Evolutionary conservation across 2,888 invertebrate species (phyloP), one percentile per base, ranked within the genome.

Genomic region (Drosophila quinaria): DNA sequence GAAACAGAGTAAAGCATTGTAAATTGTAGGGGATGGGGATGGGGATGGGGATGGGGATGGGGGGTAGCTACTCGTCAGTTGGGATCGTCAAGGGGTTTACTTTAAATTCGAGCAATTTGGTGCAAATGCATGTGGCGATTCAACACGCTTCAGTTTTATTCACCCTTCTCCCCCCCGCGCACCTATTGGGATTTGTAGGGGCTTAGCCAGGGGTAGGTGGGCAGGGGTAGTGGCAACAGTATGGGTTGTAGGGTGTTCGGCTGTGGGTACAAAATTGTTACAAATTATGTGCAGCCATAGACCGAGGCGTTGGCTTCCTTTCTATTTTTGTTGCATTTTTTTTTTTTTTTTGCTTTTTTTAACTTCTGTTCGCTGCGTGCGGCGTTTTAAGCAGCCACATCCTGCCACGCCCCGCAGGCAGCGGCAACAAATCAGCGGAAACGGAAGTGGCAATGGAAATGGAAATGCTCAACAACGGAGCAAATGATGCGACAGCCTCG

Each of bases 381-480:
- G 69, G 67, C 75, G 73, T 78, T 85, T 81, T 89, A 84, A 89
- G 87, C 87, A 89, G 87, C 72, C 76, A 85, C 87, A 84, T 89
- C 89, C 85, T 79, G 89, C 61, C 71, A 72, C 72, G 70, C 74
- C 80, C 59, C 52, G 31, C 41, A 35, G 52, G 60, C 52, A 46
- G 61, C 61, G 55, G 71, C 87, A 80, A 83, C 90, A 90, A 87
- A 90, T 87, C 90, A 87, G 88, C 90, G 89, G 89, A 87, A 89
- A 62, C 87, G 87, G 90, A 87, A 87, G 84, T 89, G 87, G 83
- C 83, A 82, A 85, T 87, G 90, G 74, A 82, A 81, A 82, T 79
- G 83, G 89, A 82, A 89, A 89, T 87, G 89, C 83, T 79, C 78
- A 77, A 68, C 80, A 68, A 63, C 74, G 65, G 68, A 69, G 84